Conservation (phyloP, 1,140 invertebrate species). For the Maconellicoccus hirsutus region DNA sequence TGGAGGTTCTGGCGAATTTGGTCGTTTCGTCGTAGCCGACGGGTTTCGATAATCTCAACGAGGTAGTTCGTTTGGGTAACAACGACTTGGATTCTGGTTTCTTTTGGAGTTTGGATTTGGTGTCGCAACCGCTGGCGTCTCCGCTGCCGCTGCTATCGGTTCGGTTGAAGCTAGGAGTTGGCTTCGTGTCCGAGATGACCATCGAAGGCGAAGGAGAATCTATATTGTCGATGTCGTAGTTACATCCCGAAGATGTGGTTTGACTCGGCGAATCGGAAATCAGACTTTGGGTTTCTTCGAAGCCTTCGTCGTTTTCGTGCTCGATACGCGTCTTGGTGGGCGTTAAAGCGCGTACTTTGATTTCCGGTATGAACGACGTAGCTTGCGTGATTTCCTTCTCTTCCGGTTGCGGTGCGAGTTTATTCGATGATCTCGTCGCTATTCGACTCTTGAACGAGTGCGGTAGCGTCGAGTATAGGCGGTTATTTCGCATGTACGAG, state of each 20-base stretch:
- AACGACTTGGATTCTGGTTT: conserved; percentile 35
- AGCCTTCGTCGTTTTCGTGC: conserved; percentile 73
- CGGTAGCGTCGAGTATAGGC: conserved; percentile 29
- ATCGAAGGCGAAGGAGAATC: conserved; percentile 32
- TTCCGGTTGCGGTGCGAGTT: neutral
- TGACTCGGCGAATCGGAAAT: conserved; percentile 73
- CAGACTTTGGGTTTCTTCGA: conserved; percentile 75
- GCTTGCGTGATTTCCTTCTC: neutral
- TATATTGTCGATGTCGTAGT: conserved; percentile 50
- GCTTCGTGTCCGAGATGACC: conserved; percentile 23
- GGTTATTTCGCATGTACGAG: neutral
- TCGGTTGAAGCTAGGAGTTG: conserved; percentile 28
- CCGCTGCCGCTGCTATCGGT: conserved; percentile 33
- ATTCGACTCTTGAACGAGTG: conserved; percentile 28
- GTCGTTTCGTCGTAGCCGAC: conserved; percentile 22
- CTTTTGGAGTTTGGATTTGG: conserved; percentile 32
- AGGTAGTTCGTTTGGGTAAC: conserved; percentile 27
- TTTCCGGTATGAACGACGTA: conserved; percentile 36
- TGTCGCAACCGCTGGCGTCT: conserved; percentile 1
- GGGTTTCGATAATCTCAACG: conserved; percentile 12
- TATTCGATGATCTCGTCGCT: neutral
- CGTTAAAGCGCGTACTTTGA: conserved; percentile 34
- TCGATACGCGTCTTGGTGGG: conserved; percentile 38
- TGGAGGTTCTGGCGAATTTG: conserved; percentile 30
- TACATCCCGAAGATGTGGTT: conserved; percentile 58